A percentile compares a stretch with the other conserved stretches of the same genome.
Evolutionary conservation across 2,888 invertebrate species (phyloP).

Genomic region (Drosophila engyochracea): DNA sequence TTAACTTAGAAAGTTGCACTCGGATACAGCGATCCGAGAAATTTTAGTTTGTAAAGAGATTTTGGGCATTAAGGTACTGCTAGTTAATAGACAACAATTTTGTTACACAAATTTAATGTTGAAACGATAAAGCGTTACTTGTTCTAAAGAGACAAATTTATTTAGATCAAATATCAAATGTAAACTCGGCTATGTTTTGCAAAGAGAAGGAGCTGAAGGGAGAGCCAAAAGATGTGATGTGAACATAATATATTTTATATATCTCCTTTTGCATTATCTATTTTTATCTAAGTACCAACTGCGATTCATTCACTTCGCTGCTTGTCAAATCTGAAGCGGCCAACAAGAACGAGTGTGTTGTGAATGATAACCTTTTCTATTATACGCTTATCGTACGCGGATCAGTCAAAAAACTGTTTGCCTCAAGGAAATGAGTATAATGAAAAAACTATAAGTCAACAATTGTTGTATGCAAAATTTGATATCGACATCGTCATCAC

Average conservation of each 20-base stretch:
- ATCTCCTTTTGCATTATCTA: background rate
- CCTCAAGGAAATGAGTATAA: background rate
- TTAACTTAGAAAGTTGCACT: background rate
- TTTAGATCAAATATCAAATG: background rate
- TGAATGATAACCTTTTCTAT: background rate
- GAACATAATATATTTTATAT: background rate
- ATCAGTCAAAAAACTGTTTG: background rate
- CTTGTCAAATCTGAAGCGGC: background rate
- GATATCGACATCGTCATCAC: background rate
- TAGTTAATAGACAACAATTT: background rate
- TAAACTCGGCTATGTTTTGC: background rate
- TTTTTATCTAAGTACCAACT: conserved; percentile 10
- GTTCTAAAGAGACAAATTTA: background rate
- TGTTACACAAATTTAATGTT: background rate
- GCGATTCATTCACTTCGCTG: conserved; percentile 1
- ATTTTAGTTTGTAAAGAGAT: background rate
- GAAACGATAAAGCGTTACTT: conserved; percentile 8
- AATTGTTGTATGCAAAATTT: background rate
- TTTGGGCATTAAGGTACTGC: background rate
- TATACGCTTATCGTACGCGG: background rate
- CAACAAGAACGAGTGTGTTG: background rate
- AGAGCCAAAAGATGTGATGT: background rate
- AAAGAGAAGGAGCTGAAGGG: background rate
- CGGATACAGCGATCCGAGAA: background rate
- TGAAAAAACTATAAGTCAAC: background rate